Evolutionary conservation across 2,113 vertebrate species (phyloP).

Genomic region (Bos indicus): DNA sequence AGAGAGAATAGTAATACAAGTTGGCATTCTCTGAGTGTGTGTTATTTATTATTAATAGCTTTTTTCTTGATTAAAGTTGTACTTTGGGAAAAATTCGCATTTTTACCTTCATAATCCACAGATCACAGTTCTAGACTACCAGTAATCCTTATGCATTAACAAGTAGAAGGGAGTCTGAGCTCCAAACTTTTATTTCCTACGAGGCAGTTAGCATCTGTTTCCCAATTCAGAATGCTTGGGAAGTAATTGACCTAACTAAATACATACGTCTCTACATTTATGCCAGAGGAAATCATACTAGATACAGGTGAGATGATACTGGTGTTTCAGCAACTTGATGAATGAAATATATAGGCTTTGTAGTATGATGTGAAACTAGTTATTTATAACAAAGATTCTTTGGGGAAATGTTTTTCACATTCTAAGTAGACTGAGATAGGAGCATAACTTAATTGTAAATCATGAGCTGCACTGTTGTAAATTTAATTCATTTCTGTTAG

Average conservation of each 20-base stretch:
- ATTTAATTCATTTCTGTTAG: constrained; percentile 9
- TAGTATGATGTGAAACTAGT: not conserved
- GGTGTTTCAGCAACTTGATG: not conserved
- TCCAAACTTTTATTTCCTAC: not conserved
- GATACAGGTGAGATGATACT: not conserved
- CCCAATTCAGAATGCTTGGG: not conserved
- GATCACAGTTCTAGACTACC: not conserved
- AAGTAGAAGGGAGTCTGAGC: not conserved
- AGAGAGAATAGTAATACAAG: not conserved
- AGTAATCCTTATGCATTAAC: not conserved
- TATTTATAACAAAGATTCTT: constrained; percentile 34
- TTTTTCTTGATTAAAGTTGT: constrained; percentile 19
- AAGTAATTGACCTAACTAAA: not conserved
- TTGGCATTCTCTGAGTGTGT: not conserved
- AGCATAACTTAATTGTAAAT: constrained; percentile 25
- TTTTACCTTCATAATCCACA: not conserved
- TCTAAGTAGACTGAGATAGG: constrained; percentile 15
- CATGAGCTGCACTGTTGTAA: not conserved
- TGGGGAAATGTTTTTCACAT: constrained; percentile 7
- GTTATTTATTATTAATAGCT: not conserved
- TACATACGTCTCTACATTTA: not conserved
- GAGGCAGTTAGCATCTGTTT: not conserved
- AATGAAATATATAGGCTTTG: not conserved
- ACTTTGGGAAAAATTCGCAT: not conserved
- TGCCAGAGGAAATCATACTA: not conserved